phyloP scores from a whole-genome alignment of 2,797 vertebrate genomes.

The Clamator glandarius region DNA sequence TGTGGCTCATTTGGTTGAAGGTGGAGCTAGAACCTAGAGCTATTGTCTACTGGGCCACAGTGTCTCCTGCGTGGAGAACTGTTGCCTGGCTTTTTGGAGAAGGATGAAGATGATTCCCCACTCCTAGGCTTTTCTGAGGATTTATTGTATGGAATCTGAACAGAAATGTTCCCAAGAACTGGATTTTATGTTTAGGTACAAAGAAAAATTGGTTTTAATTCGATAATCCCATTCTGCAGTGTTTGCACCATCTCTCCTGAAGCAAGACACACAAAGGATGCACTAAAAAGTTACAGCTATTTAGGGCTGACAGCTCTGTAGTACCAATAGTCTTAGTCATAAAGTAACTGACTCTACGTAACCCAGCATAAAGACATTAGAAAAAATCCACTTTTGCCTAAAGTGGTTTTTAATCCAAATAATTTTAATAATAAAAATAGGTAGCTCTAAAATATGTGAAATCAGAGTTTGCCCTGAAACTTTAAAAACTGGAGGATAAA shows the following conservation, averaged over 20 bases:
- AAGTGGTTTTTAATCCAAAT: neutral
- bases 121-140: neutral
- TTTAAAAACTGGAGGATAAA: neutral
- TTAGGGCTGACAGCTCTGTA: neutral
- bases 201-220: neutral
- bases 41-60: neutral
- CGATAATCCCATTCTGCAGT: neutral
- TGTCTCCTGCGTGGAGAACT: neutral
- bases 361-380: neutral
- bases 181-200: neutral
- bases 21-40: neutral
- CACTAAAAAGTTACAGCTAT: neutral
- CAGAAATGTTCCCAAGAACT: neutral
- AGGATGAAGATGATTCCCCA: neutral
- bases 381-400: neutral
- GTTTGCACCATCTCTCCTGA: neutral
- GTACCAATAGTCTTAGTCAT: neutral
- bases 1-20: neutral
- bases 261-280: rapidly evolving
- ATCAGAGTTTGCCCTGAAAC: constrained; percentile 21
- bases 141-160: neutral
- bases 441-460: neutral
- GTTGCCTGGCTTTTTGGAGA: neutral
- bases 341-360: neutral
- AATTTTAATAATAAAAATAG: neutral